A percentile compares a stretch with the other conserved stretches of the same genome.
Evolutionary conservation across 37 sponge, comb jelly and placozoan species (phyloP).

Genomic region (Chondrilla cf. caribensis): DNA sequence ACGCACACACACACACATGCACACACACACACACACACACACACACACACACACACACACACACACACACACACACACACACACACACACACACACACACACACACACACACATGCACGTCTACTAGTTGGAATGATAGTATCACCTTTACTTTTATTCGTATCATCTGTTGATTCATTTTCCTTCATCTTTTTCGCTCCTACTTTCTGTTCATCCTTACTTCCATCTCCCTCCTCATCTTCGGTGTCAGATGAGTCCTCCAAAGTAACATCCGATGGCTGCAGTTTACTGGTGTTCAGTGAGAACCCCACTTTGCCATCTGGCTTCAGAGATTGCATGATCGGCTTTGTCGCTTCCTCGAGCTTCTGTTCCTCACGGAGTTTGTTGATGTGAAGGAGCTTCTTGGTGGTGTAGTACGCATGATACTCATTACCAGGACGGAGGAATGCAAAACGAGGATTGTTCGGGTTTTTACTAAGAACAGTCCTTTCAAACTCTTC

Average conservation of each 20-base stretch:
- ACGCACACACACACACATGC: too few relatives aligned
- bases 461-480: slow-evolving; percentile 50
- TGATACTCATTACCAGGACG: slow-evolving; percentile 72
- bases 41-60: too few relatives aligned
- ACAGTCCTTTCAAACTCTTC: slow-evolving; percentile 72
- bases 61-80: too few relatives aligned
- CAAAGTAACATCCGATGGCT: slow-evolving; percentile 1
- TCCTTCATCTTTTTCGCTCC: too few relatives aligned
- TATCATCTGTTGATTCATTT: too few relatives aligned
- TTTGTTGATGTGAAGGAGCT: slow-evolving; percentile 44
- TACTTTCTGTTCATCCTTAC: not conserved
- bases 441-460: slow-evolving; percentile 78
- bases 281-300: slow-evolving; percentile 22
- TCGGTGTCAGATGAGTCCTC: slow-evolving; percentile 23
- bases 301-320: slow-evolving; percentile 68
- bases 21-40: too few relatives aligned
- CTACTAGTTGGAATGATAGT: too few relatives aligned
- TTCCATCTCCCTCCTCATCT: slow-evolving; percentile 31
- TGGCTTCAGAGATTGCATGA: slow-evolving; percentile 49
- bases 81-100: too few relatives aligned
- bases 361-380: slow-evolving; percentile 17
- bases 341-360: not conserved
- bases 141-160: too few relatives aligned
- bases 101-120: too few relatives aligned
- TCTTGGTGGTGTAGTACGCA: slow-evolving; percentile 65